These are phyloP conservation scores for Rhinolophus sinicus DNA, from an alignment of 2,113 vertebrate species.

Conservation along the genomic window DNA sequence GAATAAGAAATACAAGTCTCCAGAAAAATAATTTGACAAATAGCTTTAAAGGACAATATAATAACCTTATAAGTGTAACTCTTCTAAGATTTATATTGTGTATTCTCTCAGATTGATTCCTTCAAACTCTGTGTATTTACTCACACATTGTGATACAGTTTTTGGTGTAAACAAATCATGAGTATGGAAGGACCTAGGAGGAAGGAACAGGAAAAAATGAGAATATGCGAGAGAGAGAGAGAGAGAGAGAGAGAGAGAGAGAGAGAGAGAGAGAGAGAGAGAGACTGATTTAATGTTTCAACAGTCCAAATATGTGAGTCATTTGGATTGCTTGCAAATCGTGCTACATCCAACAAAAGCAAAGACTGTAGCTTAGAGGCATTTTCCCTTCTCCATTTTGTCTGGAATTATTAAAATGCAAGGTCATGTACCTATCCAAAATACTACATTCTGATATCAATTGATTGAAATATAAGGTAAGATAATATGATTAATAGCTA, in stretches of 20 bases:
- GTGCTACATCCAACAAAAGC: slow-evolving; percentile 46
- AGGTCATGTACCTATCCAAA: background rate
- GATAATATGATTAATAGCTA: background rate
- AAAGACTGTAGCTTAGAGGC: background rate
- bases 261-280: background rate
- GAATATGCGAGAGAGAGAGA: background rate
- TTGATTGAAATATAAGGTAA: background rate
- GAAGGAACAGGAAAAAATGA: background rate
- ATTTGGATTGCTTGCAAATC: slow-evolving; percentile 48
- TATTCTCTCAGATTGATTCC: background rate
- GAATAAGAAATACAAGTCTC: background rate
- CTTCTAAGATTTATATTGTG: background rate
- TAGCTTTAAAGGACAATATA: background rate
- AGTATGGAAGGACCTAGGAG: background rate
- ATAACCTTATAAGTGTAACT: background rate
- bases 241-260: background rate
- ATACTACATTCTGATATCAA: background rate
- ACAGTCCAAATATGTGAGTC: slow-evolving; percentile 51
- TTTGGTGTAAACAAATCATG: background rate
- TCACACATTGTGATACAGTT: background rate
- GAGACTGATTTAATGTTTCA: background rate
- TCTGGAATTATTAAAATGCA: slow-evolving; percentile 26
- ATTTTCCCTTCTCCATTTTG: background rate
- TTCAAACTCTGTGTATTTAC: background rate
- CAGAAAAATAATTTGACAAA: background rate